These are phyloP conservation scores for Drosophila jambulina DNA, from an alignment of 1,140 invertebrate genomes.

Conservation along the genomic window DNA sequence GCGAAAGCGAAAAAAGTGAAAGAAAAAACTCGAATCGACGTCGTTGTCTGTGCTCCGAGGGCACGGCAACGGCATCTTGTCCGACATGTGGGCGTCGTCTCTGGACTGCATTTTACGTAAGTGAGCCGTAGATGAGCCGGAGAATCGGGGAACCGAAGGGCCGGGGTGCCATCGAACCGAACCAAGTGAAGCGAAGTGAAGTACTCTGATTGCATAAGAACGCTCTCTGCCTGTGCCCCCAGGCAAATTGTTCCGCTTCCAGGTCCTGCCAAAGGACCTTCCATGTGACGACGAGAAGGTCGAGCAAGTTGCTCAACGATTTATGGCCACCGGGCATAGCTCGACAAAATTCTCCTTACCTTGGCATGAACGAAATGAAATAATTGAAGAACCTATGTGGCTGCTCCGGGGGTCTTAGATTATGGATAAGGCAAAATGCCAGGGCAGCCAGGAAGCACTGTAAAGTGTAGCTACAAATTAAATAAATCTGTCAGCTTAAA, in stretches of 20 bases:
- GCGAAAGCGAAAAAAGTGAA: constrained; percentile 11
- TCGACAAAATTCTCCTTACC: constrained; percentile 47
- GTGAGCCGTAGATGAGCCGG: constrained; percentile 32
- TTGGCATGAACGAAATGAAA: constrained; percentile 49
- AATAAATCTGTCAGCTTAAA: background rate
- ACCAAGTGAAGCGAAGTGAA: constrained; percentile 43
- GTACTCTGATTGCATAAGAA: constrained; percentile 56
- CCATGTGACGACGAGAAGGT: constrained; percentile 16
- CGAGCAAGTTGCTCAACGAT: constrained; percentile 51
- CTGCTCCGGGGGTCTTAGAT: constrained; percentile 29
- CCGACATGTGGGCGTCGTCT: constrained; percentile 43
- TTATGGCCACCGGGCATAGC: constrained; percentile 49
- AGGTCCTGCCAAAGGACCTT: constrained; percentile 28
- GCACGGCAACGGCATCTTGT: constrained; percentile 19
- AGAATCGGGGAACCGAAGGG: background rate
- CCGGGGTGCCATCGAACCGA: constrained; percentile 22
- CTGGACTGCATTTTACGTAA: constrained; percentile 47
- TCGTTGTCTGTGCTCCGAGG: constrained; percentile 25
- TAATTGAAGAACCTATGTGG: constrained; percentile 46
- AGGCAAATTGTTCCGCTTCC: constrained; percentile 30
- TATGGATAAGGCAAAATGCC: constrained; percentile 44
- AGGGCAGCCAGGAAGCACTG: constrained; percentile 3
- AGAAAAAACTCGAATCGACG: constrained; percentile 20
- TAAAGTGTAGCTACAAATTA: background rate
- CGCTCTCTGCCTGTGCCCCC: constrained; percentile 26